phyloP scores from a whole-genome alignment of 2,888 invertebrate genomes.

The Eledone cirrhosa region DNA sequence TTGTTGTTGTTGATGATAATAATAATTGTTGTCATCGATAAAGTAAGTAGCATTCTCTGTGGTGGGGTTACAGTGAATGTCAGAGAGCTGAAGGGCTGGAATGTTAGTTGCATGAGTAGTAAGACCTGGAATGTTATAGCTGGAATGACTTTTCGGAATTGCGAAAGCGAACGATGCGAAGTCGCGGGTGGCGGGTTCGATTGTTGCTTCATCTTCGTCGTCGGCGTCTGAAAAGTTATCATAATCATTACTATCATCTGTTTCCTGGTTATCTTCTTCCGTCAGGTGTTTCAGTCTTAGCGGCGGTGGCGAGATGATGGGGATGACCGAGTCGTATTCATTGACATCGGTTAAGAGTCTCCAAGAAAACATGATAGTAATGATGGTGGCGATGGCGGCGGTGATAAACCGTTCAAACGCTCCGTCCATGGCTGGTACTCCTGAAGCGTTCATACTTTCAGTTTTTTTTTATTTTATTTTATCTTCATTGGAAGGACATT shows the following conservation, averaged over 20 bases:
- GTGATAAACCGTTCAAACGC: constrained; percentile 63
- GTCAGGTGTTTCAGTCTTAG: constrained; percentile 9
- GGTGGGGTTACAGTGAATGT: too few species aligned
- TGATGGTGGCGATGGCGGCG: constrained; percentile 62
- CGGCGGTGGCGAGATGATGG: not conserved
- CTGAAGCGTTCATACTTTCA: constrained; percentile 31
- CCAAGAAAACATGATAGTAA: constrained; percentile 65
- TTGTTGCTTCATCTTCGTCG: not conserved
- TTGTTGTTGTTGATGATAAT: too few species aligned
- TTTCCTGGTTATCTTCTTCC: not conserved
- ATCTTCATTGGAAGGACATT: not conserved
- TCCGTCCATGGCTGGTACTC: constrained; percentile 46
- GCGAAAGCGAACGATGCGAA: too few species aligned
- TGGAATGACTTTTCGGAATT: too few species aligned
- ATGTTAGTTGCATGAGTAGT: too few species aligned
- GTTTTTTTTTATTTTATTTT: not conserved
- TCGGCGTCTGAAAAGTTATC: not conserved
- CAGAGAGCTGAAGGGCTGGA: too few species aligned
- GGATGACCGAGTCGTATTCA: constrained; percentile 37
- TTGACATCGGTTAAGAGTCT: constrained; percentile 53
- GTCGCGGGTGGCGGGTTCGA: not conserved
- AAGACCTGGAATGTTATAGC: too few species aligned
- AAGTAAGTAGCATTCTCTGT: too few species aligned
- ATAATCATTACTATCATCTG: constrained; percentile 6
- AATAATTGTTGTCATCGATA: too few species aligned